Evolutionary conservation across 1,140 invertebrate species (phyloP).

Genomic region (Artemia franciscana): DNA sequence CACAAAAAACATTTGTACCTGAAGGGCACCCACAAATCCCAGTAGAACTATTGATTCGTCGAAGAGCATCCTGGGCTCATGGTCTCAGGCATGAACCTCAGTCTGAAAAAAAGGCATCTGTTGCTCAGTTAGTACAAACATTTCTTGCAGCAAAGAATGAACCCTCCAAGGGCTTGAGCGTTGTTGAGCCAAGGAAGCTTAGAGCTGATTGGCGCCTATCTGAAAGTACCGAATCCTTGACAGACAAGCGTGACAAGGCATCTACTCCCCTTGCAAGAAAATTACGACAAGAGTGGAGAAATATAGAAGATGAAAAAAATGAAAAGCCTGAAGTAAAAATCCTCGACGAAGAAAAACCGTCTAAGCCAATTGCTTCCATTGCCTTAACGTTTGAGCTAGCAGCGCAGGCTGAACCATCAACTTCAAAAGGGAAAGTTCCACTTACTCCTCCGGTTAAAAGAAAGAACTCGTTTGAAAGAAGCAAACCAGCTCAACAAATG

Average conservation of each 20-base stretch:
- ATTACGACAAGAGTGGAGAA: background rate
- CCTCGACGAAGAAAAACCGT: background rate
- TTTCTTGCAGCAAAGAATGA: background rate
- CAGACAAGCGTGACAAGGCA: background rate
- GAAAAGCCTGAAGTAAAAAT: background rate
- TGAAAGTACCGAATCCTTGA: background rate
- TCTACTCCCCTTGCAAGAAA: background rate
- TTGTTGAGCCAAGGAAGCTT: background rate
- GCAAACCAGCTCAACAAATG: background rate
- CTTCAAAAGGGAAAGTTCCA: background rate
- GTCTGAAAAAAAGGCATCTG: background rate
- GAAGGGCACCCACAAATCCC: conserved; percentile 5
- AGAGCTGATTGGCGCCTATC: background rate
- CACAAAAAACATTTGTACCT: background rate
- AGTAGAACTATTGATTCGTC: conserved; percentile 1
- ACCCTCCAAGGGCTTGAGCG: background rate
- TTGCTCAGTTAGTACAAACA: background rate
- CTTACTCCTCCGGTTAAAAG: background rate
- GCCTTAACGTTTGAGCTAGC: background rate
- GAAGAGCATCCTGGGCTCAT: conserved; percentile 10
- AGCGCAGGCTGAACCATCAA: background rate
- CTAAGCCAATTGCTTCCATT: background rate
- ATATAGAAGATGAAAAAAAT: background rate
- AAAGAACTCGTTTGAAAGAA: background rate
- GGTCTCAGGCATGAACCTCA: conserved; percentile 5